These are phyloP conservation scores for Platysternon megacephalum DNA, from an alignment of 2,113 vertebrate species.

Conservation along the genomic window DNA sequence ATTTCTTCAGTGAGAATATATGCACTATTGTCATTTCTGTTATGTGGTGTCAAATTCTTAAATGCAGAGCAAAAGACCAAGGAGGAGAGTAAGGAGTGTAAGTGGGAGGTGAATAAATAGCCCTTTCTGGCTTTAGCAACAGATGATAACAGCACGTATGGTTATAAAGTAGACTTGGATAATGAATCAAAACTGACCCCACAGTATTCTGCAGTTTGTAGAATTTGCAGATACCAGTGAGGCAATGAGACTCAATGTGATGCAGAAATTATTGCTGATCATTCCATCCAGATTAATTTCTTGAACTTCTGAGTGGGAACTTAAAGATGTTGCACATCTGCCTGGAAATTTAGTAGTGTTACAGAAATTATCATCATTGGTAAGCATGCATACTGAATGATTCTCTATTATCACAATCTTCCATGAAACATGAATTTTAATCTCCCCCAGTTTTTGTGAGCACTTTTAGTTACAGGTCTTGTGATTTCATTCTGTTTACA, in stretches of 20 bases:
- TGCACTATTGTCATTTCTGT: neutral
- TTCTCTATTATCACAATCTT: neutral
- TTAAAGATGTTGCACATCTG: neutral
- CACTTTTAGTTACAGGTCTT: neutral
- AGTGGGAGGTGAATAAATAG: neutral
- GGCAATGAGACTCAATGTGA: fast-evolving
- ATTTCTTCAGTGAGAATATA: neutral
- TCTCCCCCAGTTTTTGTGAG: neutral
- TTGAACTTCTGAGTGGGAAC: neutral
- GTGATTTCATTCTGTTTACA: neutral
- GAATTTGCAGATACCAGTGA: neutral
- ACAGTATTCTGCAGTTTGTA: neutral
- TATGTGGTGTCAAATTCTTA: neutral
- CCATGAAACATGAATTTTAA: neutral
- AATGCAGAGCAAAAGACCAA: neutral
- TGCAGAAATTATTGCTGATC: neutral
- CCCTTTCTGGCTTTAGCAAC: neutral
- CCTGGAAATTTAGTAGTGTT: neutral
- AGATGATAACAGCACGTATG: neutral
- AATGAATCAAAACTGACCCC: neutral
- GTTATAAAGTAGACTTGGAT: neutral
- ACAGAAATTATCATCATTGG: neutral
- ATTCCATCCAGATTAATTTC: neutral
- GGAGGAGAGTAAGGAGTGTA: neutral
- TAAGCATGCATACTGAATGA: fast-evolving